These are phyloP conservation scores for Zoanthus solanderi DNA, from an alignment of 92 coral and sea anemone genomes.

Conservation along the genomic window DNA sequence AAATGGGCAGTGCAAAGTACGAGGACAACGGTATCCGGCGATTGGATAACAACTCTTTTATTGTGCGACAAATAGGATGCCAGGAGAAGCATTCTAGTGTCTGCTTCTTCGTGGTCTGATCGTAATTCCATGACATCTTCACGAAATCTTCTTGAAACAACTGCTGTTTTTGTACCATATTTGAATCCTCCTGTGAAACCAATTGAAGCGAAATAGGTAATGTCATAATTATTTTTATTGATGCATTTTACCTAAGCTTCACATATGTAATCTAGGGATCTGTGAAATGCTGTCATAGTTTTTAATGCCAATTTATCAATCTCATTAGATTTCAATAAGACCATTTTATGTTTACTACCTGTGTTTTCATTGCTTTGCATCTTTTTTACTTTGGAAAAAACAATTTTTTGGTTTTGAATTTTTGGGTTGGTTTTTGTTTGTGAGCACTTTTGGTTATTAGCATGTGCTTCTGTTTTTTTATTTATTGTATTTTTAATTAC, in stretches of 20 bases:
- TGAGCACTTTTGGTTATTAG: slow-evolving; percentile 5
- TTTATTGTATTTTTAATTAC: background rate
- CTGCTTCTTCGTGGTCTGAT: slow-evolving; percentile 16
- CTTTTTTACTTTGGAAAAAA: slow-evolving; percentile 1
- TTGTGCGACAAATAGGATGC: slow-evolving; percentile 1
- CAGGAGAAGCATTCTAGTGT: slow-evolving; percentile 13
- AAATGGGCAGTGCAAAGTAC: slow-evolving; percentile 1
- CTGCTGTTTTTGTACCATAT: background rate
- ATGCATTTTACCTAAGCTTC: background rate
- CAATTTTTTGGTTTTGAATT: slow-evolving; percentile 7
- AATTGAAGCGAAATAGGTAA: background rate
- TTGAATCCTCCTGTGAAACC: slow-evolving; percentile 2
- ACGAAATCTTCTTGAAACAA: slow-evolving; percentile 10
- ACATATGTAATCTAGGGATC: background rate
- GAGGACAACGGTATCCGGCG: background rate
- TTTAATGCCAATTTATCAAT: background rate
- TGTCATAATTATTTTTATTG: background rate
- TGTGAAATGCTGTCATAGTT: slow-evolving; percentile 8
- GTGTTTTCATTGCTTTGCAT: background rate
- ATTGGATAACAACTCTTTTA: background rate
- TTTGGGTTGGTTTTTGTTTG: background rate
- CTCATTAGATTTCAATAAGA: background rate
- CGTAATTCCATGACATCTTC: slow-evolving; percentile 20
- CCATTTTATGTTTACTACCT: background rate
- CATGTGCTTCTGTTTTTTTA: slow-evolving; percentile 3